Conservation (phyloP, 2,113 vertebrate genomes). For the Centropus bengalensis region DNA sequence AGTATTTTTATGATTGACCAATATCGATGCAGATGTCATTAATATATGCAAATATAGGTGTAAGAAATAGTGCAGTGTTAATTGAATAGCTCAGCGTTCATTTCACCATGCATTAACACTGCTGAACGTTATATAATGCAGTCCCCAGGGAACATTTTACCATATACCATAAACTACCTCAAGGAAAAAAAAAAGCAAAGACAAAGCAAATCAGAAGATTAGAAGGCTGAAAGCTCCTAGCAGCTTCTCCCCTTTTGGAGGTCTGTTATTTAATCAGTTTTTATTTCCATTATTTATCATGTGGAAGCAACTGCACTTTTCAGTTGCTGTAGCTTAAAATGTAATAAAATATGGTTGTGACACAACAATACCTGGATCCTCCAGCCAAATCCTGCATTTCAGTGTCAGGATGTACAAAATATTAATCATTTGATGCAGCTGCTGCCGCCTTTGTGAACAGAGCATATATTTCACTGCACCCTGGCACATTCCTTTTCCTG, state of each 20-base stretch:
- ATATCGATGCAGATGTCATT: not conserved
- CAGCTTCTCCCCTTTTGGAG: not conserved
- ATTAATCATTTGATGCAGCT: slow-evolving; percentile 20
- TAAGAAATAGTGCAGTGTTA: not conserved
- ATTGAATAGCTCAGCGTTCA: slow-evolving; percentile 21
- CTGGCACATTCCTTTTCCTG: slow-evolving; percentile 32
- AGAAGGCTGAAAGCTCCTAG: slow-evolving; percentile 17
- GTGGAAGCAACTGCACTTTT: not conserved
- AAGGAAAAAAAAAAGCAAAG: not conserved
- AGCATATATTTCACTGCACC: slow-evolving; percentile 45
- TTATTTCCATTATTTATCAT: slow-evolving; percentile 57
- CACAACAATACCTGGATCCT: slow-evolving; percentile 1
- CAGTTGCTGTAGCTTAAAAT: not conserved
- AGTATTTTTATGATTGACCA: not conserved
- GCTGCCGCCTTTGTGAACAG: not conserved
- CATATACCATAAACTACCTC: not conserved
- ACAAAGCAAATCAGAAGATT: slow-evolving; percentile 40
- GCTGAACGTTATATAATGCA: slow-evolving; percentile 6
- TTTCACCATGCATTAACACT: slow-evolving; percentile 14
- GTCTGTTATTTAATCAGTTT: slow-evolving; percentile 64
- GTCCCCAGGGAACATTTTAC: slow-evolving; percentile 22
- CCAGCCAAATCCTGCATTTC: slow-evolving; percentile 8
- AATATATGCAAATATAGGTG: not conserved
- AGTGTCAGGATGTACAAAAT: slow-evolving; percentile 32
- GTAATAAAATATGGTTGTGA: not conserved